Percentiles rank a stretch among this genome's conserved stretches.
Conservation (phyloP, 2,888 invertebrate genomes). For the Trissonchulus latispiculum region DNA sequence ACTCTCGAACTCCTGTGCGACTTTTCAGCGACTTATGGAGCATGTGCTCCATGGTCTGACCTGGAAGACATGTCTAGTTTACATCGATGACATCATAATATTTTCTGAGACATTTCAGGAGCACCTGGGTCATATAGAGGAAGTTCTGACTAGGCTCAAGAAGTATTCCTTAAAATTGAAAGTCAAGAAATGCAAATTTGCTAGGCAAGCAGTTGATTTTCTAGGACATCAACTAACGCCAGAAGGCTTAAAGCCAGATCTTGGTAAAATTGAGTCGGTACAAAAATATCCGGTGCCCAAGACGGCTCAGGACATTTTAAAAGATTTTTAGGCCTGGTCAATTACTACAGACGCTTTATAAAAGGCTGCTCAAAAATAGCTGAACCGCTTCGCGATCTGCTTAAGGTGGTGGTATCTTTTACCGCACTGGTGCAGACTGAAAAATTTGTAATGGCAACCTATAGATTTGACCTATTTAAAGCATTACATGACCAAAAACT, state of each 20-base stretch:
- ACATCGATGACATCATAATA: constrained; percentile 13
- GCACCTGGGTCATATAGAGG: not conserved
- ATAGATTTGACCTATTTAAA: no score
- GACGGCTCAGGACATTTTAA: not conserved
- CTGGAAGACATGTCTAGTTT: constrained; percentile 3
- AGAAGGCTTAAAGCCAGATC: not conserved
- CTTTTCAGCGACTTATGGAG: constrained; percentile 26
- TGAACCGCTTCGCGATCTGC: not conserved
- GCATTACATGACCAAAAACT: no score
- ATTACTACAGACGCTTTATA: not conserved
- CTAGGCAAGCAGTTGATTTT: not conserved
- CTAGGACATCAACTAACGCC: not conserved
- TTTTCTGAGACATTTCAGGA: not conserved
- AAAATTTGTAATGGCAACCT: no score
- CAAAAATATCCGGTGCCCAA: not conserved
- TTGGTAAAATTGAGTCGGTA: not conserved
- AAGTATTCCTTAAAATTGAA: constrained; percentile 1
- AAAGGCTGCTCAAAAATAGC: not conserved
- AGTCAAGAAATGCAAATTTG: constrained; percentile 4
- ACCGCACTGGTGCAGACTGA: no score
- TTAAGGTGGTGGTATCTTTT: no score
- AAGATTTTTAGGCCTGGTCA: not conserved
- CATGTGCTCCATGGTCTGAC: not conserved
- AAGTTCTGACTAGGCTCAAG: not conserved
- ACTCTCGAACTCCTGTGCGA: constrained; percentile 25